Evolutionary conservation across 2,797 vertebrate species (phyloP), one percentile per base, ranked within the genome.

Genomic region (Orestias chungarensis): DNA sequence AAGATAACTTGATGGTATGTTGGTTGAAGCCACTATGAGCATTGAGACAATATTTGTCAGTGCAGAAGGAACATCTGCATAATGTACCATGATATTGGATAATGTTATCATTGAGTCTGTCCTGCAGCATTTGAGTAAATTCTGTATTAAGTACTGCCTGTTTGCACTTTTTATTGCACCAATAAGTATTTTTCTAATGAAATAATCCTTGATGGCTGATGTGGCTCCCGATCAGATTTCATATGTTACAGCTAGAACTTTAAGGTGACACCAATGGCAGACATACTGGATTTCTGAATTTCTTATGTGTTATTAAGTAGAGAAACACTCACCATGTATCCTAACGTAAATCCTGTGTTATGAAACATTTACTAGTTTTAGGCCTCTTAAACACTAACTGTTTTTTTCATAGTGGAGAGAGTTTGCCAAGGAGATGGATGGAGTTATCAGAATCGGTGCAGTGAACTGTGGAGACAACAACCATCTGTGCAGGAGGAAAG

Each of bases 391-490:
- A n/a, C n/a, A n/a, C n/a, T n/a, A n/a, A n/a, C n/a, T n/a, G n/a
- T n/a, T n/a, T n/a, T n/a, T n/a, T n/a, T n/a, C n/a, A n/a, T n/a
- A n/a, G 97, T 99, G 98, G 98, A 95, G 98, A 85, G 96, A 98
- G 55, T 97, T 99, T 94, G 96, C 98, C 31, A 99, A 97, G 88
- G 98, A 99, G 86, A 96, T 99, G 94, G 97, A 99, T 71, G 97
- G 96, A 27, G 93, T 97, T 72, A 96, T 99, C 79, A 90, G 96
- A 68, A 97, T 99, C 12, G 96, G 96, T 80, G 98, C 98, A 0
- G 97, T 99, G 66, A 99, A 99, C 91, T 99, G 98, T 80, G 97
- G 97, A 0, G 97, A 99, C 90, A 97, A 99, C 65, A 93, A 96
- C 80, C 95, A 95, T 82, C 94, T 99, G 38, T 99, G 98, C 84